Evolutionary conservation across 1,140 invertebrate genomes (phyloP), one percentile per base, ranked within the genome.

Genomic region (Hyposmocoma kahamanoa): DNA sequence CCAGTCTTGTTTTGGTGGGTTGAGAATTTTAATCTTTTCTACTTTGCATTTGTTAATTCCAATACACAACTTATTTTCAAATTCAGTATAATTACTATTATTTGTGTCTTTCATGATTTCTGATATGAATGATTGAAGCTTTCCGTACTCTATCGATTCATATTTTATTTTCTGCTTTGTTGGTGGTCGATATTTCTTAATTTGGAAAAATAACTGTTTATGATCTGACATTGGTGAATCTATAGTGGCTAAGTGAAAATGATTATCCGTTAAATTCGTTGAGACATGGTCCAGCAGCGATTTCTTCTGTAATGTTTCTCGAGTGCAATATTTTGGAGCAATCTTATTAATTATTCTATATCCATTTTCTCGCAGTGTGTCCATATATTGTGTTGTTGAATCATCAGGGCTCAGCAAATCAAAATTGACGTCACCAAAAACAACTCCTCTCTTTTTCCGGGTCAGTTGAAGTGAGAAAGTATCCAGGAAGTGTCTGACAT

Each of bases 1-100:
- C 53, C 58, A 60, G 6, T 56, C 58, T 47, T 60, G 36, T 17
- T 22, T 49, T 26, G 58, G 58, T 18, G 39, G 44, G 21, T 60
- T 56, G 10, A 56, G 21, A 10, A 47, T 47, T 45, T 60, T 60
- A 22, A 17, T 41, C 50, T 60, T 60, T 15, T 6, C 42, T 9
- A 36, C 32, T 53, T 49, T 50, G 42, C 43, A 44, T 41, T 47
- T 47, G 5, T 9, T 34, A n/a, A 34, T 34, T 34, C 3, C 32
- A 10, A 10, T 8, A 10, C 3, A 10, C 8, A 34, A n/a, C 4
- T n/a, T n/a, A 8, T n/a, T 13, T 34, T 34, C 32, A 5, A 34
- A 13, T 8, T 8, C 32, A 5, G 5, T 15, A 34, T 34, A 34
- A 13, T 13, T n/a, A 34, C n/a, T 13, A 34, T 34, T 15, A 13